Base-by-base conservation (phyloP, 2,113 vertebrate genomes). In the Oncorhynchus keta region DNA sequence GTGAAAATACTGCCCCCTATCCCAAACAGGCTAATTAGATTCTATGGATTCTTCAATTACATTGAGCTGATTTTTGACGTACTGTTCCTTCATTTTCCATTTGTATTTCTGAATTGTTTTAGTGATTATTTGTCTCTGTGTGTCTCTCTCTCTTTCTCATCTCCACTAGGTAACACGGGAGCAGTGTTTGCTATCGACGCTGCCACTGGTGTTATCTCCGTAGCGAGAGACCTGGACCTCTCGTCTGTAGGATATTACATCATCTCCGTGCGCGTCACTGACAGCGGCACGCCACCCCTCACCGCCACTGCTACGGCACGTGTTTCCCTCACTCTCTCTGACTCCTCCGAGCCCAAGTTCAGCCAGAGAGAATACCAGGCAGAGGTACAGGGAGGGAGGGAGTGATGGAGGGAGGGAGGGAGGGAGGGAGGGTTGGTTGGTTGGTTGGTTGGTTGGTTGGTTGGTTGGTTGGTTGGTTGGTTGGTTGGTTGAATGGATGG, bases 171-270 rank as follows among this genome's bases (percentile, higher is more conserved):
- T 74, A 99, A 99, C 86, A 95, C 94, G 0, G 95, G 95, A 6
- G 96, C 95, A 84, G 94, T 94, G 3, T 99, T 97, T 90, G 94
- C 94, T 90, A 96, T 99, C 0, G 96, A 98, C 81, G 95, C 96
- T 18, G 86, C 95, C 86, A 94, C 96, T 49, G 98, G 97, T 51
- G 94, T 97, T 81, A 96, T 99, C 83, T 95, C 93, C 2, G 87
- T 96, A 73, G 89, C 95, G 81, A 95, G 94, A 90, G 95, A 97
- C 65, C 92, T 96, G 81, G 98, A 99, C 78, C 87, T 96, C 81
- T 93, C 89, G 2, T 92, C 93, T 0, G 93, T 95, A 86, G 94
- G 95, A 72, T 96, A 96, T 72, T 98, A 98, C 88, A 94, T 96
- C 24, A 91, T 99, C 68, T 97, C 95, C 0, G 94, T 99, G 66